Conservation (phyloP, 2,797 vertebrate genomes). For the Sarcoramphus papa region DNA sequence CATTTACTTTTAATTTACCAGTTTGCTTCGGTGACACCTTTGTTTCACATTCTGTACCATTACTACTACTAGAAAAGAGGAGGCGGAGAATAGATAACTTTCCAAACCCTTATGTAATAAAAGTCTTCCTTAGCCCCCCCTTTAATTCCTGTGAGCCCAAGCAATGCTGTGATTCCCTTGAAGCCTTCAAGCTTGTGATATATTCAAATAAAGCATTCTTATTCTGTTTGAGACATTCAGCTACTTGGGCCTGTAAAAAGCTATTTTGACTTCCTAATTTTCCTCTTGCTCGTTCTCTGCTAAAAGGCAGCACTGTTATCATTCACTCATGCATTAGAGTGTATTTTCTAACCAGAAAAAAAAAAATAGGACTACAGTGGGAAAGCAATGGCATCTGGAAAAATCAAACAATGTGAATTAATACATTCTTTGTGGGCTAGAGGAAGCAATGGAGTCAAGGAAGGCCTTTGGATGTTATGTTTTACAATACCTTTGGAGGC, state of each 20-base stretch:
- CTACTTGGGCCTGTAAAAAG: background rate
- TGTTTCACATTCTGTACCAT: background rate
- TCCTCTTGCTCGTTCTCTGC: background rate
- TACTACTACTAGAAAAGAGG: background rate
- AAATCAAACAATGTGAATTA: slow-evolving; percentile 46
- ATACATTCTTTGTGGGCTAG: slow-evolving; percentile 47
- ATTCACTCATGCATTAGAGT: background rate
- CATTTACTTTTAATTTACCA: background rate
- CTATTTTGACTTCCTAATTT: background rate
- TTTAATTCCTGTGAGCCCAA: background rate
- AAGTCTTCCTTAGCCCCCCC: background rate
- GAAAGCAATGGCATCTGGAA: slow-evolving; percentile 15
- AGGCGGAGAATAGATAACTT: background rate
- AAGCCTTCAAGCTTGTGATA: background rate
- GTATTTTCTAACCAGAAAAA: background rate
- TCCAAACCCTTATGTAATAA: background rate
- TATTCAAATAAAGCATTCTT: background rate
- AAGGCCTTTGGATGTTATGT: slow-evolving; percentile 42
- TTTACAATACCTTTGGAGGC: slow-evolving; percentile 60
- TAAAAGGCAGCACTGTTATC: background rate
- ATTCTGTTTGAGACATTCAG: background rate
- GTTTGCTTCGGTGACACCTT: background rate
- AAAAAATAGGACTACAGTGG: background rate
- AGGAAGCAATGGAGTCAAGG: slow-evolving; percentile 32
- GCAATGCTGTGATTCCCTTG: background rate